Base-by-base conservation (phyloP, 1,140 invertebrate species). In the Brachionus rotundiformis region DNA sequence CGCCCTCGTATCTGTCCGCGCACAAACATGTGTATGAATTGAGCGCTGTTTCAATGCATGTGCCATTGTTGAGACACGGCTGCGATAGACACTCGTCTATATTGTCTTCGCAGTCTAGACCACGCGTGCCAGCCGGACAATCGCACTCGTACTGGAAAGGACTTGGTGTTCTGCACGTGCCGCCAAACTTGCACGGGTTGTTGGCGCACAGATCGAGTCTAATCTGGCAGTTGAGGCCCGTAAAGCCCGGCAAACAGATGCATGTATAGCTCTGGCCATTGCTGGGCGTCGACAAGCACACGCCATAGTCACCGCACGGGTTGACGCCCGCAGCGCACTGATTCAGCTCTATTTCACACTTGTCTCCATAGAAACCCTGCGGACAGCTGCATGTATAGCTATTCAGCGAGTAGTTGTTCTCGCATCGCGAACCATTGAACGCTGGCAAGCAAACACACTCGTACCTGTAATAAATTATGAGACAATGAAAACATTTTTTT, bases 21-120 rank as follows among this genome's bases (percentile, higher is more conserved):
- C 1, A 91, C 90, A 85, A 94, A 96, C 0, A 90, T 86, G 87
- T 94, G 96, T 65, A 54, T 7, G 49, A 77, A 49, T 77, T 59
- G 8, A 77, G 29, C 3, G 73, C 27, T 59, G 73, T 49, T 39
- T 86, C 44, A 16, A 77, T 77, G n/a, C 73, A 54, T 54, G 47
- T 80, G n/a, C 76, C 39, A n/a, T 44, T 80, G 25, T 47, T 47
- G 11, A 13, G 4, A 16, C 76, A 80, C 25, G 76, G 76, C 16
- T 36, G 25, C 3, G 41, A 77, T 19, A 49, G 73, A 8, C 73
- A 77, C 27, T 77, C 41, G 27, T 77, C 73, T 10, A 47, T 47
- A 33, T 49, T 59, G 3, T 41, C 49, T n/a, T 54, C 82, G 79
- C 84, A 85, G 47, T 85, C 80, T 10, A 25, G 11, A 1, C 82